Conservation (phyloP, 2,888 invertebrate genomes). For the Caenorhabditis sinica region DNA sequence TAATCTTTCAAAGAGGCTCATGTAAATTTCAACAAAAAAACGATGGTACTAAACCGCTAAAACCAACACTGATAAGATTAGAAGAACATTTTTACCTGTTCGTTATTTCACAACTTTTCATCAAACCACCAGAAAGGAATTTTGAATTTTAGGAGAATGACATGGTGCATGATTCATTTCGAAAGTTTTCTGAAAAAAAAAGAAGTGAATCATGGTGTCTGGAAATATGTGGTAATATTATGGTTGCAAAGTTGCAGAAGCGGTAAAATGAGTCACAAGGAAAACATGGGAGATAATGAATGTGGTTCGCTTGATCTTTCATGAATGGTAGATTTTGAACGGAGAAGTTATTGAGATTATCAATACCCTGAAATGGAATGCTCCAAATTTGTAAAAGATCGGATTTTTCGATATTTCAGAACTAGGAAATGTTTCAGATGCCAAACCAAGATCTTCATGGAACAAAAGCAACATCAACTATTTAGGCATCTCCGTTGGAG, state of each 20-base stretch:
- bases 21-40: background rate
- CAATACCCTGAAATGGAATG: too few species aligned
- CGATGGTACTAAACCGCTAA: background rate
- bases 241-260: conserved; percentile 8
- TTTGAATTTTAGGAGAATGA: background rate
- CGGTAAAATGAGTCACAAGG: background rate
- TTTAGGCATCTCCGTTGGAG: too few species aligned
- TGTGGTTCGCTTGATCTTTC: too few species aligned
- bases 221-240: conserved; percentile 7
- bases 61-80: conserved; percentile 16
- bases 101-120: conserved; percentile 9
- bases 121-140: background rate
- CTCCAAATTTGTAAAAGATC: too few species aligned
- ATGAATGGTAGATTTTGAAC: too few species aligned
- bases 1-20: conserved; percentile 1
- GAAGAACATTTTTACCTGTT: background rate
- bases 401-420: too few species aligned
- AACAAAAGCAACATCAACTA: too few species aligned
- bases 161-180: conserved; percentile 8
- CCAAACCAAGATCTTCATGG: too few species aligned
- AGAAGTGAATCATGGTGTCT: background rate
- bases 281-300: background rate
- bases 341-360: too few species aligned
- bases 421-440: too few species aligned
- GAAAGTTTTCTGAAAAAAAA: background rate